These are phyloP conservation scores for Lycorma delicatula DNA, from an alignment of 1,140 invertebrate genomes.

Conservation along the genomic window DNA sequence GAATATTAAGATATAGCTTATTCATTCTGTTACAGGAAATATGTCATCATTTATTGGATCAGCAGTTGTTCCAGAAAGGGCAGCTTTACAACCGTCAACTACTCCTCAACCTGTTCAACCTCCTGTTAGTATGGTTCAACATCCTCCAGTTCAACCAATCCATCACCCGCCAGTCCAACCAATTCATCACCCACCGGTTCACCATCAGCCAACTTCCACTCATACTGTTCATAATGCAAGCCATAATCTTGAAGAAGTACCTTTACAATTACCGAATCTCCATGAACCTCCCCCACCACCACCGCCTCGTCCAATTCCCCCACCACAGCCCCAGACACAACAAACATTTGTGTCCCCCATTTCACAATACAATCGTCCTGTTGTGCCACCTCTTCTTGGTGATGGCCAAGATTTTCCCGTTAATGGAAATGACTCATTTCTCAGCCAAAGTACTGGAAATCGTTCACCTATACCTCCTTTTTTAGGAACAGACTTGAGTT, in stretches of 20 bases:
- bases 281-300: background rate
- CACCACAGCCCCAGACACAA: background rate
- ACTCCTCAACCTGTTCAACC: background rate
- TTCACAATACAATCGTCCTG: too few species aligned
- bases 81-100: background rate
- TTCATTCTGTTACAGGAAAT: constrained; percentile 7
- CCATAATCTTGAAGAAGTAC: too few species aligned
- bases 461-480: constrained; percentile 26
- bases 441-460: background rate
- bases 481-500: constrained; percentile 34
- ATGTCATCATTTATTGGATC: constrained; percentile 8
- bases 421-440: constrained; percentile 8
- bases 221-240: too few species aligned
- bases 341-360: too few species aligned
- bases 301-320: constrained; percentile 1
- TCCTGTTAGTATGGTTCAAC: background rate
- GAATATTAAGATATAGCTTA: too few species aligned
- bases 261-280: too few species aligned
- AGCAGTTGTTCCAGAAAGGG: constrained; percentile 11
- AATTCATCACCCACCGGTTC: background rate
- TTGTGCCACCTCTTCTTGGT: constrained; percentile 4
- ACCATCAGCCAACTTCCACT: background rate
- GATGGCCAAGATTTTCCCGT: constrained; percentile 13
- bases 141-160: background rate
- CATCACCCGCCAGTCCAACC: background rate